Conservation (phyloP, 2,888 invertebrate genomes). For the Cheilosia grossa region DNA sequence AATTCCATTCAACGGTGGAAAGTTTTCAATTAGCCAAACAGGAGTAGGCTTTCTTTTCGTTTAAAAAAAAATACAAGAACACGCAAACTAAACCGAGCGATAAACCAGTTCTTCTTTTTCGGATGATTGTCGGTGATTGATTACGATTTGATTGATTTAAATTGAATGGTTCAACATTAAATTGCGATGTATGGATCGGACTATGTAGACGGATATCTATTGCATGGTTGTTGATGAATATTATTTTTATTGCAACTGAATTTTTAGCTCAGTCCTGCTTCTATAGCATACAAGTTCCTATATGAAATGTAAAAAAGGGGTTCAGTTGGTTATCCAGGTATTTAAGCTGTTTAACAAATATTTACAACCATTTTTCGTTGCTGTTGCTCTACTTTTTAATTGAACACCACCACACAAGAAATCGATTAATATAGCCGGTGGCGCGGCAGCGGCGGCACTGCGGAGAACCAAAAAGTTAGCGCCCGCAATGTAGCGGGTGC, state of each 20-base stretch:
- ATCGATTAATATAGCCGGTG: constrained; percentile 17
- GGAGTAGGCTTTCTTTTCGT: background rate
- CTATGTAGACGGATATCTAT: constrained; percentile 28
- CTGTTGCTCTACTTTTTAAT: constrained; percentile 33
- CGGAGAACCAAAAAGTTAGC: constrained; percentile 2
- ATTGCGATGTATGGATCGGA: constrained; percentile 59
- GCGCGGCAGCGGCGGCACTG: background rate
- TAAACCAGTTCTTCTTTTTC: constrained; percentile 7
- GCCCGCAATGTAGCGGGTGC: no score
- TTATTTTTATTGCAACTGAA: constrained; percentile 28
- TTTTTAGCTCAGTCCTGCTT: constrained; percentile 12
- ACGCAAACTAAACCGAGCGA: constrained; percentile 19
- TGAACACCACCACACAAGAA: background rate
- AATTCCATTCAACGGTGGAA: constrained; percentile 63
- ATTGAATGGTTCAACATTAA: constrained; percentile 57
- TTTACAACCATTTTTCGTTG: constrained; percentile 19
- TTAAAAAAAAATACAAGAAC: background rate
- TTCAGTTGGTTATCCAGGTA: constrained; percentile 34
- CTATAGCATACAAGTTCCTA: constrained; percentile 13
- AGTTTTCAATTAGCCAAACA: constrained; percentile 42
- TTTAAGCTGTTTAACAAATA: constrained; percentile 4
- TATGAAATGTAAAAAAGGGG: constrained; percentile 19
- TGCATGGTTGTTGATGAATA: constrained; percentile 1
- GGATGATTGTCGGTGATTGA: constrained; percentile 37
- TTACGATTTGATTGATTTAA: constrained; percentile 64